Base-by-base conservation (phyloP, 2,113 vertebrate genomes). In the Xyrauchen texanus region DNA sequence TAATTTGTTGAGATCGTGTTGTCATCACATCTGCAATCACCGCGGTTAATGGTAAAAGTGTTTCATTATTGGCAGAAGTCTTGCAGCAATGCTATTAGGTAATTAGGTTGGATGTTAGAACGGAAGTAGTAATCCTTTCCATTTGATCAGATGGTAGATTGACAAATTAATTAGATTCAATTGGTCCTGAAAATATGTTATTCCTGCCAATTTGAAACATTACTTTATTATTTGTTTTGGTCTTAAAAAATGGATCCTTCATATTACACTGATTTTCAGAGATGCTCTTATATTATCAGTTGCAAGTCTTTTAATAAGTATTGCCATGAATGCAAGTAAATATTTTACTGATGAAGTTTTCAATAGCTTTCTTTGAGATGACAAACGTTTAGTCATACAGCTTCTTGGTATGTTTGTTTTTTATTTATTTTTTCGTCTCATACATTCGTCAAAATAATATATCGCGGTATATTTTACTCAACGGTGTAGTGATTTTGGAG, bases 1-100 rank as follows among this genome's bases (percentile, higher is more conserved):
- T 98, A 96, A 98, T 99, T 97, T 96, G 94, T 94, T 95, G 95
- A 96, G 95, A 95, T 94, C 93, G 94, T 96, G 95, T 95, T 95
- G 89, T 94, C 96, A 94, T 95, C 96, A 97, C 96, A 98, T 95
- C 95, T 98, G 95, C 95, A 97, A 96, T 99, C 96, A 97, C 91
- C 88, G 79, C 88, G 86, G 87, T 94, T 97, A 96, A 98, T 96
- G 95, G 92, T 93, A 92, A 93, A 96, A 97, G 96, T 94, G 95
- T 94, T 93, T 94, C 96, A 96, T 96, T 94, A 96, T 91, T 95
- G 93, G 88, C 94, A 93, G 95, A 95, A 95, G 96, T 96, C 95
- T 90, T 90, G 86, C 96, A 93, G 95, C 96, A 96, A 97, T 96
- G 95, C 95, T 95, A 97, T 99, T 97, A 98, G 97, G 93, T 96